Percentiles rank a stretch among this genome's conserved stretches.
These are phyloP conservation scores for Drosophila putrida DNA, from an alignment of 2,888 invertebrate genomes.

Conservation along the genomic window DNA sequence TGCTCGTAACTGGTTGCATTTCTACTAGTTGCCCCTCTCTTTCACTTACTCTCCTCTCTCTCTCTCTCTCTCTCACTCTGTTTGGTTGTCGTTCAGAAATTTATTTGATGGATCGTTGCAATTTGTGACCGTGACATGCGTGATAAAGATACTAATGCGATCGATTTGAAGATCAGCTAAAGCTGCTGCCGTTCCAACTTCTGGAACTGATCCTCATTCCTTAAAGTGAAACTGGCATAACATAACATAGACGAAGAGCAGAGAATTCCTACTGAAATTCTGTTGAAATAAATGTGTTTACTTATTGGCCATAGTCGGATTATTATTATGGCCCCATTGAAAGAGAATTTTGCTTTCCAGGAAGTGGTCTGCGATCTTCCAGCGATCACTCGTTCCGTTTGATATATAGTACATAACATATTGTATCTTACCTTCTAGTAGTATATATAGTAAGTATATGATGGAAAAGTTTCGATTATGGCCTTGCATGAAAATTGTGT, in stretches of 20 bases:
- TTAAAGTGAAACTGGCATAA: constrained; percentile 14
- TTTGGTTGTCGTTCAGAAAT: constrained; percentile 19
- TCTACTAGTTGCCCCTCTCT: constrained; percentile 1
- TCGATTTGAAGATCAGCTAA: constrained; percentile 63
- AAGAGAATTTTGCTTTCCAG: constrained; percentile 61
- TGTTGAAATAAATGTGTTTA: constrained; percentile 50
- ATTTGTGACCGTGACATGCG: constrained; percentile 74
- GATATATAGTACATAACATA: constrained; percentile 12
- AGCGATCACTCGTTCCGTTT: constrained; percentile 27
- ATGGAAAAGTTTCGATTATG: constrained; percentile 64
- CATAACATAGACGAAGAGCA: neutral
- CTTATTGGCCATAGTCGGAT: constrained; percentile 27
- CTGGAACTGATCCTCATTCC: constrained; percentile 28
- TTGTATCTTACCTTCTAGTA: constrained; percentile 5
- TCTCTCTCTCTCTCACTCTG: constrained; percentile 17
- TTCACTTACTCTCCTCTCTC: constrained; percentile 3
- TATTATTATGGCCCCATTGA: constrained; percentile 45
- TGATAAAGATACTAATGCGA: constrained; percentile 81
- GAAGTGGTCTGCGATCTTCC: constrained; percentile 41
- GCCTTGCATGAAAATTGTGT: constrained; percentile 41
- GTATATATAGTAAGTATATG: too few species aligned
- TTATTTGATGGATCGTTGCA: constrained; percentile 79
- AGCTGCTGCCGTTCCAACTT: constrained; percentile 45
- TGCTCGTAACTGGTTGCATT: constrained; percentile 68
- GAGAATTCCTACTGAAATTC: constrained; percentile 59